These are phyloP conservation scores for Latrodectus elegans DNA, from an alignment of 2,888 invertebrate species.

Conservation along the genomic window DNA sequence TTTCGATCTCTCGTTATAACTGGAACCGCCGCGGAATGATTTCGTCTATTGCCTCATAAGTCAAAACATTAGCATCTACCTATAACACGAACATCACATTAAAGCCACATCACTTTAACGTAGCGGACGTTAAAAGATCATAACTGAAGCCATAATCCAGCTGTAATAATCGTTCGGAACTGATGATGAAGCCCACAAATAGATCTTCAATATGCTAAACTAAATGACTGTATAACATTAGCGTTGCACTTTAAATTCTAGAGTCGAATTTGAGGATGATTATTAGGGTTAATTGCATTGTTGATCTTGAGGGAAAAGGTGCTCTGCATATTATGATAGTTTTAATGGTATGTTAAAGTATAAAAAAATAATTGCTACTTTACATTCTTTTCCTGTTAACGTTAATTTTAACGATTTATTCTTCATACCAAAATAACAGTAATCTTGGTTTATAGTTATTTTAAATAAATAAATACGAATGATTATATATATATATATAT, in stretches of 20 bases:
- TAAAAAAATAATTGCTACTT: no score
- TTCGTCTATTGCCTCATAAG: conserved; percentile 1
- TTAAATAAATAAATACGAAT: no score
- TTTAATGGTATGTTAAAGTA: no score
- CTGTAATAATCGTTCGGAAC: conserved; percentile 30
- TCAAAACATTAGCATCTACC: conserved; percentile 26
- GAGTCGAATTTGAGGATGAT: conserved; percentile 26
- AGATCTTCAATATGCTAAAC: conserved; percentile 18
- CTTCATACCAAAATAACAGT: no score
- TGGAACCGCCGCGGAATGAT: neutral
- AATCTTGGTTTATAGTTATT: no score
- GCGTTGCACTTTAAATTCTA: neutral
- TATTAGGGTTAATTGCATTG: conserved; percentile 32
- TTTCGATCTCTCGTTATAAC: neutral
- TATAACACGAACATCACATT: neutral
- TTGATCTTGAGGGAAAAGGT: neutral
- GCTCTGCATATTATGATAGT: no score
- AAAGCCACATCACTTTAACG: neutral
- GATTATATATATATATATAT: no score
- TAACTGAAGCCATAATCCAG: neutral
- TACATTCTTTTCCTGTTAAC: no score
- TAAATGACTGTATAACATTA: conserved; percentile 33
- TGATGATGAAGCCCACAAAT: conserved; percentile 29
- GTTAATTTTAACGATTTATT: no score
- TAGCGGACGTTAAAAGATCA: conserved; percentile 1